phyloP scores from a whole-genome alignment of 2,797 vertebrate species.

The Nyctibius grandis region DNA sequence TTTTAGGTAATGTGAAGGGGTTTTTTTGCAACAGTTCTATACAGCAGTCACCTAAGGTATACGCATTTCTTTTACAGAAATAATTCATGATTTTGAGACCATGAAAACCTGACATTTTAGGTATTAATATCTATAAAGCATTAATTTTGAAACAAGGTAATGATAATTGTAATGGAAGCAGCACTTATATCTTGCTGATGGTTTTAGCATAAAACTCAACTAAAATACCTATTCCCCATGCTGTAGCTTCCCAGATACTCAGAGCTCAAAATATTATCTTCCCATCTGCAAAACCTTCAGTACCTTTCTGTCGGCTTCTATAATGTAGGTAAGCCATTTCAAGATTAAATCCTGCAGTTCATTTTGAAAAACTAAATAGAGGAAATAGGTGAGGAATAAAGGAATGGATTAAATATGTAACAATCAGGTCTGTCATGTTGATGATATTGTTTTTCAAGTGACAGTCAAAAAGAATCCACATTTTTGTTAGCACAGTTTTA shows the following conservation, averaged over 20 bases:
- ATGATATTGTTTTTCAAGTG: background rate
- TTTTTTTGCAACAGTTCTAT: background rate
- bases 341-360: background rate
- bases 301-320: background rate
- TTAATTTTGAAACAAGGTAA: background rate
- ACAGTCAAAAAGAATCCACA: background rate
- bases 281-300: background rate
- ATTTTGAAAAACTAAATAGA: background rate
- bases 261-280: background rate
- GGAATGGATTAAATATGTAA: background rate
- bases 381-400: background rate
- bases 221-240: background rate
- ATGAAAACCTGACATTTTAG: background rate
- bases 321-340: background rate
- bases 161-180: background rate
- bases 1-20: background rate
- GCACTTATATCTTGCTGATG: background rate
- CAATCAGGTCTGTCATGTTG: background rate
- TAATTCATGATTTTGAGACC: background rate
- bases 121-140: background rate
- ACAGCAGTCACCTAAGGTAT: background rate
- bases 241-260: background rate
- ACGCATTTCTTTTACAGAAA: background rate
- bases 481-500: background rate
- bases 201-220: background rate